Percentiles rank a stretch among this genome's conserved stretches.
These are phyloP conservation scores for Synanthedon formicaeformis DNA, from an alignment of 2,888 invertebrate genomes.

Conservation along the genomic window DNA sequence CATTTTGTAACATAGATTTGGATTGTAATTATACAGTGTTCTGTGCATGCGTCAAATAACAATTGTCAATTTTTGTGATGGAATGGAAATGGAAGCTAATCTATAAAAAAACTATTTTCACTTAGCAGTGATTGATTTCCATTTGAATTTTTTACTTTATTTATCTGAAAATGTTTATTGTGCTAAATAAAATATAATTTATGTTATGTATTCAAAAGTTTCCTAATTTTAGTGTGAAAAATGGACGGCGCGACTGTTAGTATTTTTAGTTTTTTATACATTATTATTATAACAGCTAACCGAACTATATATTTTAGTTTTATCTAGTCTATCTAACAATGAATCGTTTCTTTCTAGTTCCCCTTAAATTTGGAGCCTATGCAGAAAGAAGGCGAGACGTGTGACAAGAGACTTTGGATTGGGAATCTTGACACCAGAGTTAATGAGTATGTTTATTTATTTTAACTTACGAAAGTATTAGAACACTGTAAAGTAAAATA, in stretches of 20 bases:
- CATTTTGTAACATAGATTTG: background rate
- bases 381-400: constrained; percentile 55
- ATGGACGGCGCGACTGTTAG: constrained; percentile 44
- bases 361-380: constrained; percentile 71
- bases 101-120: too few species aligned
- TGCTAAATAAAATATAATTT: too few species aligned
- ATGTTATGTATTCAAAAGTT: too few species aligned
- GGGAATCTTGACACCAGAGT: constrained; percentile 91
- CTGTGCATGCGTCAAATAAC: background rate
- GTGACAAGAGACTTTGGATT: constrained; percentile 87
- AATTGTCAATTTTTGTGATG: background rate
- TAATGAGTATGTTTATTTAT: constrained; percentile 84
- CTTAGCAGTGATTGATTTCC: too few species aligned
- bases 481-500: too few species aligned
- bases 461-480: background rate
- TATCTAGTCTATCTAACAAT: background rate
- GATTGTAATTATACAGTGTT: background rate
- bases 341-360: constrained; percentile 15
- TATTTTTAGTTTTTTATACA: constrained; percentile 3
- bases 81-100: too few species aligned
- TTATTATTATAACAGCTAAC: too few species aligned
- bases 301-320: background rate
- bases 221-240: too few species aligned
- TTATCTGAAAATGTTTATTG: too few species aligned
- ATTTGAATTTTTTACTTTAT: too few species aligned